Evolutionary conservation across 2,888 invertebrate species (phyloP), one percentile per base, ranked within the genome.

Genomic region (Thymelicus lineola): DNA sequence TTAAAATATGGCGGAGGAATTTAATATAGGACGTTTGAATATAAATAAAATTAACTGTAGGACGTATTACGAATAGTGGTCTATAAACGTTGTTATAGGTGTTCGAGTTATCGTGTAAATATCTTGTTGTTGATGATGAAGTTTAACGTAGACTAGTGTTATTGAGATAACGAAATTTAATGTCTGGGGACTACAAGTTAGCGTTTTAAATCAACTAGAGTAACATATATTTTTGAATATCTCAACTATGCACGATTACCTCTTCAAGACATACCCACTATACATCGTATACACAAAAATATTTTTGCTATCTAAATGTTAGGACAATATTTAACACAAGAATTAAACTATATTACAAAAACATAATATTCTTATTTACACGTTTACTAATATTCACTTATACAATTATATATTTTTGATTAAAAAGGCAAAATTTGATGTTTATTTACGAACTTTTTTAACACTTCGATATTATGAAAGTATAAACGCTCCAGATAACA

Each of bases 61-160:
- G 50, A 9, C 38, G 10, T 61, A 61, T 67, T 53, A 67, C 60
- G 53, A 45, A 42, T 67, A 67, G 76, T 71, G 73, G 72, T 75
- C 74, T 74, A 71, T 84, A 83, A 80, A 83, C 79, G 80, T 87
- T 89, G 89, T 90, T 90, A 76, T 89, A 87, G 85, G 82, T 82
- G 84, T 86, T 87, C 83, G 82, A 73, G 77, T 83, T 60, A 36
- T 63, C 53, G 17, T 67, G 67, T 67, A 67, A 55, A 82, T 83
- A 80, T 82, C 85, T 86, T 86, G 85, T 90, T 90, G 88, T 88
- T 87, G 82, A 73, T 65, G 55, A 68, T 78, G 75, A 77, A 72
- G 75, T 76, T 79, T 76, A 75, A 74, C 50, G 76, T 80, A 80
- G 78, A 74, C 15, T 76, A 77, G 74, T 64, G 50, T 66, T 61